Conservation (phyloP, 2,888 invertebrate species). For the Mylabris sibirica region DNA sequence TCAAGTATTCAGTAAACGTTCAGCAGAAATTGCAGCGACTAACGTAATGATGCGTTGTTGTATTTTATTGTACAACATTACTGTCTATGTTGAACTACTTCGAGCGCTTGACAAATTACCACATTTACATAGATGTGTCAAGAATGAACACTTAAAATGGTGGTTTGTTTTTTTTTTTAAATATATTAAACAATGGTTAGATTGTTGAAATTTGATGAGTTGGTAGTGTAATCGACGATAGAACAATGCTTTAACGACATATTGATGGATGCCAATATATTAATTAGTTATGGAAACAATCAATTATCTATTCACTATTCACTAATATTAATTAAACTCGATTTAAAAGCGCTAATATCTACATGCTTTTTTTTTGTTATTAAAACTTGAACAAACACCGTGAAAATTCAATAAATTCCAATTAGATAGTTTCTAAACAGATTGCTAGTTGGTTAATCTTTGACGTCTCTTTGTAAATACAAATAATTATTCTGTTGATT, state of each 20-base stretch:
- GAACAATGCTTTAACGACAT: constrained; percentile 22
- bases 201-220: constrained; percentile 23
- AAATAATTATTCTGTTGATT: background rate
- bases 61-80: constrained; percentile 42
- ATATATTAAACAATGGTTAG: constrained; percentile 12
- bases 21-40: constrained; percentile 34
- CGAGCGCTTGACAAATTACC: constrained; percentile 45
- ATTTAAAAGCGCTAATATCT: background rate
- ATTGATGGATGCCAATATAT: constrained; percentile 42
- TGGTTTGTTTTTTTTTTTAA: constrained; percentile 18
- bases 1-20: constrained; percentile 37
- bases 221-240: constrained; percentile 16
- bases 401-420: background rate
- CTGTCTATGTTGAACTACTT: constrained; percentile 39
- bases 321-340: constrained; percentile 29
- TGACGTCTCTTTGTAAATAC: background rate
- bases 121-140: constrained; percentile 44
- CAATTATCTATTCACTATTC: constrained; percentile 22
- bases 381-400: background rate
- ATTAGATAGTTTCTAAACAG: background rate
- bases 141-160: constrained; percentile 42
- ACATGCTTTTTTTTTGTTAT: background rate
- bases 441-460: background rate
- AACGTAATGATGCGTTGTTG: constrained; percentile 35
- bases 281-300: constrained; percentile 42